Percentiles rank a stretch among this genome's conserved stretches.
phyloP scores from a whole-genome alignment of 2,797 vertebrate species.

The Bufotes viridis region DNA sequence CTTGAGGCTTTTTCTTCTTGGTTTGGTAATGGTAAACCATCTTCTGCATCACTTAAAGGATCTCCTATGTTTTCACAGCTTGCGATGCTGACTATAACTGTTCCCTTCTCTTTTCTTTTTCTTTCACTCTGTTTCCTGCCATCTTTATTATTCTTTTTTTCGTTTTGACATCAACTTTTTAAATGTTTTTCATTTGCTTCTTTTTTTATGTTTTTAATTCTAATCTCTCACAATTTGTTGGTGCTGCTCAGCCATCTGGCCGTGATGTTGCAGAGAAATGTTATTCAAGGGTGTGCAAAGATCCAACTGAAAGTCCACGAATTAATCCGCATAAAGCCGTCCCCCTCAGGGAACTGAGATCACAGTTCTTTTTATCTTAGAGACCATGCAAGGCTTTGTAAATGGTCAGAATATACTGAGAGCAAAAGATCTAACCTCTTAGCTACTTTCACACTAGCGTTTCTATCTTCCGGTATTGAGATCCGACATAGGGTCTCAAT shows the following conservation, averaged over 20 bases:
- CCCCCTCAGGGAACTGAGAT: slow-evolving; percentile 76
- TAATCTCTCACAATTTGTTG: slow-evolving; percentile 70
- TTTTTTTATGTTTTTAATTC: slow-evolving; percentile 71
- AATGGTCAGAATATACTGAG: background rate
- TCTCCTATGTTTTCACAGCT: slow-evolving; percentile 39
- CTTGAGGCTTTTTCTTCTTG: background rate
- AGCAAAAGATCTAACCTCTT: background rate
- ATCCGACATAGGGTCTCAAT: too few relatives aligned
- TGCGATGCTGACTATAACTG: slow-evolving; percentile 72
- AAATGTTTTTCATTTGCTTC: slow-evolving; percentile 2
- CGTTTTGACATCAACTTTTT: background rate
- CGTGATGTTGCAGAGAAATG: slow-evolving; percentile 73
- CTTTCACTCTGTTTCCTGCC: slow-evolving; percentile 11
- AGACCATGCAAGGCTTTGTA: background rate
- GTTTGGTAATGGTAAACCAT: slow-evolving; percentile 40
- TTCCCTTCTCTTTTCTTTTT: slow-evolving; percentile 70
- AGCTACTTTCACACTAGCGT: too few relatives aligned
- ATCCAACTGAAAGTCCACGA: slow-evolving; percentile 70
- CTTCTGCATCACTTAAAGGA: slow-evolving; percentile 50
- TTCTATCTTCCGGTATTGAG: too few relatives aligned
- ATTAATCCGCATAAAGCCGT: slow-evolving; percentile 72
- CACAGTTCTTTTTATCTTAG: slow-evolving; percentile 81
- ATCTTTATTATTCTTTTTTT: slow-evolving; percentile 28
- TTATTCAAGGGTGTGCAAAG: slow-evolving; percentile 82
- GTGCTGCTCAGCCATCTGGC: slow-evolving; percentile 77